A percentile compares a stretch with the other conserved stretches of the same genome.
These are phyloP conservation scores for Brenthis ino DNA, from an alignment of 2,888 invertebrate genomes.

Conservation along the genomic window DNA sequence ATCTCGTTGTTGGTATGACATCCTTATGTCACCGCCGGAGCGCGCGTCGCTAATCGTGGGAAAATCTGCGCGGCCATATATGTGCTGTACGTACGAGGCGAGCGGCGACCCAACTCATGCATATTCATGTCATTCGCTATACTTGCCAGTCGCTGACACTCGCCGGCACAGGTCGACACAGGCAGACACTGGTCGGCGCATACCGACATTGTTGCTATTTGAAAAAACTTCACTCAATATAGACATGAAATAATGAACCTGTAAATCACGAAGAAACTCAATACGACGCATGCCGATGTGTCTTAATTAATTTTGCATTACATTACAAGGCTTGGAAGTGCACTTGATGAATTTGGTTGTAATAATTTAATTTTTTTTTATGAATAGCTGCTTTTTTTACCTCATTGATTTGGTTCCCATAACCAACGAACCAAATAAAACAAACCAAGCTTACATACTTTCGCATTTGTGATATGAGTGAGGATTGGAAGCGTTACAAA, in stretches of 20 bases:
- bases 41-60: constrained; percentile 28
- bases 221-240: constrained; percentile 6
- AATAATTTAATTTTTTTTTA: no score
- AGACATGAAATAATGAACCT: constrained; percentile 16
- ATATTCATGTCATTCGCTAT: constrained; percentile 24
- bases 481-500: not conserved
- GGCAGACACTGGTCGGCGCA: not conserved
- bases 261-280: not conserved
- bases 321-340: not conserved
- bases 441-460: not conserved
- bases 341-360: no score
- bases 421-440: not conserved
- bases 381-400: no score
- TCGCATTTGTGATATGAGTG: not conserved
- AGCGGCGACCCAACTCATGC: constrained; percentile 25
- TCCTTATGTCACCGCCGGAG: constrained; percentile 22
- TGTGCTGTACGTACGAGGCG: not conserved
- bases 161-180: constrained; percentile 9
- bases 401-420: no score
- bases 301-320: constrained; percentile 5
- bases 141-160: constrained; percentile 14
- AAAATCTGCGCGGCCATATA: constrained; percentile 30
- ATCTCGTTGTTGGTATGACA: constrained; percentile 20
- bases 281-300: not conserved
- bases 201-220: constrained; percentile 11